Evolutionary conservation across 1,140 invertebrate genomes (phyloP).

Genomic region (Drosophila paulistorum): DNA sequence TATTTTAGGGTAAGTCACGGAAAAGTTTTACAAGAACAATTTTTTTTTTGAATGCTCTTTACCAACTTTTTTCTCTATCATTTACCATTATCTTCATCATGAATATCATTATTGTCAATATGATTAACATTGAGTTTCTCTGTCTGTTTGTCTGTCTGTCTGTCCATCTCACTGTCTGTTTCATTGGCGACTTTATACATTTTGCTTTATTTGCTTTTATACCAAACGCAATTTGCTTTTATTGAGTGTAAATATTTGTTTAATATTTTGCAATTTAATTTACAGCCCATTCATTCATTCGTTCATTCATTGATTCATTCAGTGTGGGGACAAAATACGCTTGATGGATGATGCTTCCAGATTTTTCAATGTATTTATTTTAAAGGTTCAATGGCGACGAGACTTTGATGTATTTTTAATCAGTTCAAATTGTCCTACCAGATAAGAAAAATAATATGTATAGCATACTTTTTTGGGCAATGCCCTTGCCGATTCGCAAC

Average conservation of each 20-base stretch:
- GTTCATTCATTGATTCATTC: constrained; percentile 13
- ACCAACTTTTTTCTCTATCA: not conserved
- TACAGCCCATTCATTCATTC: constrained; percentile 41
- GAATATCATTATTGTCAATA: not conserved
- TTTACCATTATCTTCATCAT: constrained; percentile 3
- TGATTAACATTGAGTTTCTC: not conserved
- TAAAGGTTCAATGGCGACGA: constrained; percentile 11
- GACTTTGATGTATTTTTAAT: constrained; percentile 48
- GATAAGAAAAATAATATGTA: not conserved
- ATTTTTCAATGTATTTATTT: constrained; percentile 37
- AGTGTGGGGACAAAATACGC: constrained; percentile 23
- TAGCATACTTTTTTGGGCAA: constrained; percentile 1
- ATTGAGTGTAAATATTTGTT: constrained; percentile 74
- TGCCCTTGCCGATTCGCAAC: not conserved
- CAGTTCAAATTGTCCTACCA: constrained; percentile 4
- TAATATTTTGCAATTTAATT: constrained; percentile 72
- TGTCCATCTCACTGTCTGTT: constrained; percentile 37
- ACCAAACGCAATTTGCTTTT: constrained; percentile 69
- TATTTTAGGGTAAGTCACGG: constrained; percentile 19
- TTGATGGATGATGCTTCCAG: constrained; percentile 12
- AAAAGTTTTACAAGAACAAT: constrained; percentile 36
- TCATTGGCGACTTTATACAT: constrained; percentile 47
- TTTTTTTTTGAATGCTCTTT: constrained; percentile 63
- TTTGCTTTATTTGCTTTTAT: constrained; percentile 55
- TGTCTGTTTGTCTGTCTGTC: not conserved